Percentiles rank a stretch among this genome's conserved stretches.
Evolutionary conservation across 2,797 vertebrate genomes (phyloP).

Genomic region (Xenentodon cancila): DNA sequence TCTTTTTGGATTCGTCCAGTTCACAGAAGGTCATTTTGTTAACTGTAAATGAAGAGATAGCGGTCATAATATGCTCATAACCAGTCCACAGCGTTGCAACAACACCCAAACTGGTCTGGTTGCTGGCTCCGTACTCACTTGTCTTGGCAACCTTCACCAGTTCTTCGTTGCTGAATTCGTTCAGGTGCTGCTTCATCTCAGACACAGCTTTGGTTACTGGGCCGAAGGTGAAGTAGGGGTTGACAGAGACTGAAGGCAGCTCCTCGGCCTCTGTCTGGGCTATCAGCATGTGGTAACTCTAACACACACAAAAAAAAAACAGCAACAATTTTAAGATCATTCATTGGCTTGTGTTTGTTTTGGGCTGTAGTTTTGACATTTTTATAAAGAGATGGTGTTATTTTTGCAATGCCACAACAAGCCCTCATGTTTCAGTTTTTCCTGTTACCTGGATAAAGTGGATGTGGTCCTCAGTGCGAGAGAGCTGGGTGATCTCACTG

Average conservation of each 20-base stretch:
- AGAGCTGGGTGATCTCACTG: slow-evolving; percentile 83
- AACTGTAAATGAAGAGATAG: slow-evolving; percentile 63
- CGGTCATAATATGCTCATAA: no score
- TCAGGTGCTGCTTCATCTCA: slow-evolving; percentile 85
- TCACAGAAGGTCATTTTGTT: slow-evolving; percentile 87
- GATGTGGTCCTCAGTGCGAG: slow-evolving; percentile 86
- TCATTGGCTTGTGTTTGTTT: background rate
- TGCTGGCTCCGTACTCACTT: slow-evolving; percentile 56
- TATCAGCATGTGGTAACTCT: slow-evolving; percentile 85
- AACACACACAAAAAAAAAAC: background rate
- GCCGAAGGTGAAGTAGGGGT: slow-evolving; percentile 84
- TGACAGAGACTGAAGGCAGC: slow-evolving; percentile 82
- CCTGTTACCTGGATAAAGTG: slow-evolving; percentile 85
- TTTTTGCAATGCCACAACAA: no score
- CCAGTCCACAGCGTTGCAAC: background rate
- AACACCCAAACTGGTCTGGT: background rate
- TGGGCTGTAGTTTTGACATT: background rate
- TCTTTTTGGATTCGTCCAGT: slow-evolving; percentile 82
- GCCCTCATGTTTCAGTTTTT: background rate
- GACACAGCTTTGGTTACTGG: slow-evolving; percentile 82
- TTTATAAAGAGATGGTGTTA: background rate
- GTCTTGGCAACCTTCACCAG: slow-evolving; percentile 83
- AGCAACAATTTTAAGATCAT: background rate
- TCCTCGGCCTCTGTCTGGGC: slow-evolving; percentile 85
- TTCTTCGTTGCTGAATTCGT: slow-evolving; percentile 83